Conservation (phyloP, 2,797 vertebrate genomes). For the Sebastiscus albofasciatus region DNA sequence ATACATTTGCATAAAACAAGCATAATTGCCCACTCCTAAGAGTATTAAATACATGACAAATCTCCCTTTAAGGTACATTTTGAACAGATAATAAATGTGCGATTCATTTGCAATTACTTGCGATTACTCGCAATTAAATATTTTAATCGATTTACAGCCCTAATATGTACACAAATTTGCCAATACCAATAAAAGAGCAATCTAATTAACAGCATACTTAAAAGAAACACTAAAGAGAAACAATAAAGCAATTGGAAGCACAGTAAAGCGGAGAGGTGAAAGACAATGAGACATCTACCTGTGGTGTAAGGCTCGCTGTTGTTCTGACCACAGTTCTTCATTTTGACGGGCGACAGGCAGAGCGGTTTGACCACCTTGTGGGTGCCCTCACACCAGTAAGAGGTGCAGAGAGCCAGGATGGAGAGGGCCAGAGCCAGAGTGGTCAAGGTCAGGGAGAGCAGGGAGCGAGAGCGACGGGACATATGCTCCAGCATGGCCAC, state of each 20-base stretch:
- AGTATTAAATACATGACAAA: too few relatives aligned
- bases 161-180: neutral
- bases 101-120: too few relatives aligned
- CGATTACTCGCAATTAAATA: too few relatives aligned
- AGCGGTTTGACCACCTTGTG: slow-evolving; percentile 91
- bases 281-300: slow-evolving; percentile 54
- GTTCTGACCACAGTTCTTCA: slow-evolving; percentile 87
- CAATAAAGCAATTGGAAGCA: neutral
- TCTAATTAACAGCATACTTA: neutral
- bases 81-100: too few relatives aligned
- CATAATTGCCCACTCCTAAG: fast-evolving
- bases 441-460: slow-evolving; percentile 86
- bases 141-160: too few relatives aligned
- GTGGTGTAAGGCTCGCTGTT: slow-evolving; percentile 84
- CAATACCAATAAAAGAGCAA: neutral
- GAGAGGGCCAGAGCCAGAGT: slow-evolving; percentile 85
- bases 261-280: neutral
- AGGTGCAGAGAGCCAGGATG: slow-evolving; percentile 87
- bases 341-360: slow-evolving; percentile 88
- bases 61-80: too few relatives aligned
- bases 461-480: slow-evolving; percentile 84
- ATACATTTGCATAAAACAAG: too few relatives aligned
- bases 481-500: slow-evolving; percentile 82
- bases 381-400: slow-evolving; percentile 90
- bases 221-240: neutral